Evolutionary conservation across 2,113 vertebrate genomes (phyloP).

Genomic region (Nibea coibor): DNA sequence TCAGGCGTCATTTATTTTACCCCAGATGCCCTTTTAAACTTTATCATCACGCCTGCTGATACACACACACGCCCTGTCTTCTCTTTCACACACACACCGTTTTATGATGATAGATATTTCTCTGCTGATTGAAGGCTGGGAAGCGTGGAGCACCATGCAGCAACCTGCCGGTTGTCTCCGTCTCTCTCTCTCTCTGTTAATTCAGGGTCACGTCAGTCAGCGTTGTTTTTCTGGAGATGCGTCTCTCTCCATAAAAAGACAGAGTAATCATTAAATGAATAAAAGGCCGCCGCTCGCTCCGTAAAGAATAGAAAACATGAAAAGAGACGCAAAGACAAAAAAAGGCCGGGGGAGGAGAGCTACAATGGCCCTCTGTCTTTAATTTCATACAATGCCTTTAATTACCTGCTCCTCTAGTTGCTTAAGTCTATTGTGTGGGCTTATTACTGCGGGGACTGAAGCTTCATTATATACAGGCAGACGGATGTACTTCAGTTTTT

Average conservation of each 20-base stretch:
- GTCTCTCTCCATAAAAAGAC: conserved; percentile 40
- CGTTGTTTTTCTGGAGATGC: conserved; percentile 8
- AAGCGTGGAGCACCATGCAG: conserved; percentile 32
- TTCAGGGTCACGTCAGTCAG: conserved; percentile 73
- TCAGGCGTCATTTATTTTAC: conserved; percentile 58
- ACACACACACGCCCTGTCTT: conserved; percentile 3
- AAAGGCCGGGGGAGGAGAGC: conserved; percentile 46
- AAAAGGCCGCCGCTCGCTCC: conserved; percentile 46
- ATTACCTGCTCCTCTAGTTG: conserved; percentile 58
- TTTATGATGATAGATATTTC: conserved; percentile 55
- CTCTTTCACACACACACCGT: conserved; percentile 3
- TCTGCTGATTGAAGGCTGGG: conserved; percentile 32
- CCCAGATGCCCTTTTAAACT: conserved; percentile 62
- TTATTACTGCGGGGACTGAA: conserved; percentile 30
- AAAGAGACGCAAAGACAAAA: conserved; percentile 58
- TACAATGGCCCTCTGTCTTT: conserved; percentile 49
- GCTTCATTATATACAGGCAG: conserved; percentile 25
- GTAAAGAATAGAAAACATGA: conserved; percentile 63
- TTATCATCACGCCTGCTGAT: conserved; percentile 43
- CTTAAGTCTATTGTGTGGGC: conserved; percentile 52
- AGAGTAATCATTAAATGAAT: conserved; percentile 62
- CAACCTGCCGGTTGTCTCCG: conserved; percentile 8
- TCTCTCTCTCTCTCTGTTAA: conserved; percentile 50
- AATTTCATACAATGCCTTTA: conserved; percentile 68
- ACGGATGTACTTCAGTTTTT: conserved; percentile 10